Conservation (phyloP, 1,140 invertebrate genomes). For the Agrilus planipennis region DNA sequence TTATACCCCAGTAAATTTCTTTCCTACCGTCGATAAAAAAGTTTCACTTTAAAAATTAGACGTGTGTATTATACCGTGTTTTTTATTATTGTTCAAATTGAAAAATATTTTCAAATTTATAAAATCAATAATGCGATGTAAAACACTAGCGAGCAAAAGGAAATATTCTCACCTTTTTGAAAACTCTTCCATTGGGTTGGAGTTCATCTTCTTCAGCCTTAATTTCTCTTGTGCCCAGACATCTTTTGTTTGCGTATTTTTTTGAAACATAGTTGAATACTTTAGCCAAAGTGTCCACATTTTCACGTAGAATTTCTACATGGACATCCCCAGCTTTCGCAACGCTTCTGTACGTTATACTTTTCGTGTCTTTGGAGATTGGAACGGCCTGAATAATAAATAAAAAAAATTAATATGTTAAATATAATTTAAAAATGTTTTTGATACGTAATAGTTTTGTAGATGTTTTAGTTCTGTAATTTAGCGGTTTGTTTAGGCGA, state of each 20-base stretch:
- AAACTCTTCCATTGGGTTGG: slow-evolving; percentile 86
- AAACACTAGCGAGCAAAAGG: too few relatives aligned
- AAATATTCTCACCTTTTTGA: slow-evolving; percentile 71
- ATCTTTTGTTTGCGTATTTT: slow-evolving; percentile 58
- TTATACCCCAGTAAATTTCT: too few relatives aligned
- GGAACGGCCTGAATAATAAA: slow-evolving; percentile 36
- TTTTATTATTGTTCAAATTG: too few relatives aligned
- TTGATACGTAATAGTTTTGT: too few relatives aligned
- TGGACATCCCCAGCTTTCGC: slow-evolving; percentile 55
- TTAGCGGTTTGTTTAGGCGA: too few relatives aligned
- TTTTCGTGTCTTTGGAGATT: slow-evolving; percentile 41
- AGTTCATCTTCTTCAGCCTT: slow-evolving; percentile 87
- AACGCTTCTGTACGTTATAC: slow-evolving; percentile 61
- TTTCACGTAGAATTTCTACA: slow-evolving; percentile 54
- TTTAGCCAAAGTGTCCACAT: slow-evolving; percentile 78
- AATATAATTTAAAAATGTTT: background rate
- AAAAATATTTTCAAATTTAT: too few relatives aligned
- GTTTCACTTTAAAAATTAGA: too few relatives aligned
- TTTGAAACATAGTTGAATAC: slow-evolving; percentile 68
- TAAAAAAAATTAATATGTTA: slow-evolving; percentile 9
- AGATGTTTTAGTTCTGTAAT: too few relatives aligned
- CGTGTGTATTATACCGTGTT: too few relatives aligned
- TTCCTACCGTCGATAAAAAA: too few relatives aligned
- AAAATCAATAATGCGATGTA: too few relatives aligned
- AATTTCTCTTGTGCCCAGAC: slow-evolving; percentile 83